phyloP scores from a whole-genome alignment of 2,113 vertebrate genomes.

The Spheniscus mendiculus region DNA sequence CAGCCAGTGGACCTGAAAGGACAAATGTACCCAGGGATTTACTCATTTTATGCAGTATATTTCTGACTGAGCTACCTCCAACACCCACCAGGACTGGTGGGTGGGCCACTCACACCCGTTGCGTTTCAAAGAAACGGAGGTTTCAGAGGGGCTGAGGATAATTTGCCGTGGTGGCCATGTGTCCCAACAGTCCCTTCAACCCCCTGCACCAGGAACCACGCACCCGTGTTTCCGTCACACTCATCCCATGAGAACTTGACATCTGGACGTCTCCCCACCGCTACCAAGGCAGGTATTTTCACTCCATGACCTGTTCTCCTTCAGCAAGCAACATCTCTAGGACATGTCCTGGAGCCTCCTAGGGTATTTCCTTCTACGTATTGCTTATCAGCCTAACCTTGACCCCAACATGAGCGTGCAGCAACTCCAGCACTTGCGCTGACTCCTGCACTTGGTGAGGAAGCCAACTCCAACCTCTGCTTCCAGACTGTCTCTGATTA shows the following conservation, averaged over 20 bases:
- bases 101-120: neutral
- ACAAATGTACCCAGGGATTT: neutral
- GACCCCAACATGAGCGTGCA: neutral
- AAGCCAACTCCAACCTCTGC: neutral
- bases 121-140: neutral
- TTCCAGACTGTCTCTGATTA: neutral
- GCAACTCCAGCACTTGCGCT: neutral
- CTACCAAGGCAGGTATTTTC: neutral
- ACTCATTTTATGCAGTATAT: neutral
- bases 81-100: neutral
- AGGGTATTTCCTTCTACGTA: neutral
- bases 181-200: neutral
- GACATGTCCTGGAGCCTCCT: neutral
- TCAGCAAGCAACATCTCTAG: neutral
- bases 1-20: neutral
- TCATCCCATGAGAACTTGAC: neutral
- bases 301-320: neutral
- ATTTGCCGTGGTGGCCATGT: fast-evolving
- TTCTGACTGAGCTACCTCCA: neutral
- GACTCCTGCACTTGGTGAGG: neutral
- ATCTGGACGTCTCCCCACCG: neutral
- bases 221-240: neutral
- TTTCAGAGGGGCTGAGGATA: neutral
- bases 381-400: neutral
- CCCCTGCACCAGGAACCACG: neutral